Conservation (phyloP, 2,888 invertebrate genomes). For the Eupithecia tripunctaria region DNA sequence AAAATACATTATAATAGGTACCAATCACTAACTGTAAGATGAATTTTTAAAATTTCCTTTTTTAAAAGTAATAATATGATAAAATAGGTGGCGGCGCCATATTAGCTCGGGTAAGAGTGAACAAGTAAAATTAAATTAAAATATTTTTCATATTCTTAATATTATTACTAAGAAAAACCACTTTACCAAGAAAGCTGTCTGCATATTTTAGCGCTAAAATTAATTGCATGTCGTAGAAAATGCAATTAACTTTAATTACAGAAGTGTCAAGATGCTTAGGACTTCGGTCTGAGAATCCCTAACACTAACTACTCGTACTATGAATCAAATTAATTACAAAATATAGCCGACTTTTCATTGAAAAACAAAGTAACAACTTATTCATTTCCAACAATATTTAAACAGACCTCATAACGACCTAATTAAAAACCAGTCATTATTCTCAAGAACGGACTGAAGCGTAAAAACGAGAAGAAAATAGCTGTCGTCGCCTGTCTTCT, state of each 20-base stretch:
- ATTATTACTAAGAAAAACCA: neutral
- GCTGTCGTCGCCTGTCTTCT: slow-evolving; percentile 12
- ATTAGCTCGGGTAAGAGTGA: too few relatives aligned
- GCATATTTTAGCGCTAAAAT: slow-evolving; percentile 21
- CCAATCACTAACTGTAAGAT: too few relatives aligned
- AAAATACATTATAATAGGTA: too few relatives aligned
- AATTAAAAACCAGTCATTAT: slow-evolving; percentile 27
- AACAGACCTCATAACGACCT: slow-evolving; percentile 20
- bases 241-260: slow-evolving; percentile 22
- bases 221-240: slow-evolving; percentile 24
- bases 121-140: neutral
- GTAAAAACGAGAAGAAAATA: slow-evolving; percentile 15
- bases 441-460: slow-evolving; percentile 7
- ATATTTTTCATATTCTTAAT: neutral
- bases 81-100: too few relatives aligned
- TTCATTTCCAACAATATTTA: slow-evolving; percentile 14
- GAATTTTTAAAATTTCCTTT: too few relatives aligned
- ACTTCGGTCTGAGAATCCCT: slow-evolving; percentile 10
- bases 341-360: neutral
- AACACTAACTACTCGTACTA: neutral
- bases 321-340: neutral
- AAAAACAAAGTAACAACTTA: slow-evolving; percentile 1
- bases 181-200: slow-evolving; percentile 11
- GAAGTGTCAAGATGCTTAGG: slow-evolving; percentile 10
- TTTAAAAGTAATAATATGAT: too few relatives aligned